Percentiles rank a stretch among this genome's conserved stretches.
Evolutionary conservation across 2,797 vertebrate species (phyloP).

Genomic region (Manis crassicaudata): DNA sequence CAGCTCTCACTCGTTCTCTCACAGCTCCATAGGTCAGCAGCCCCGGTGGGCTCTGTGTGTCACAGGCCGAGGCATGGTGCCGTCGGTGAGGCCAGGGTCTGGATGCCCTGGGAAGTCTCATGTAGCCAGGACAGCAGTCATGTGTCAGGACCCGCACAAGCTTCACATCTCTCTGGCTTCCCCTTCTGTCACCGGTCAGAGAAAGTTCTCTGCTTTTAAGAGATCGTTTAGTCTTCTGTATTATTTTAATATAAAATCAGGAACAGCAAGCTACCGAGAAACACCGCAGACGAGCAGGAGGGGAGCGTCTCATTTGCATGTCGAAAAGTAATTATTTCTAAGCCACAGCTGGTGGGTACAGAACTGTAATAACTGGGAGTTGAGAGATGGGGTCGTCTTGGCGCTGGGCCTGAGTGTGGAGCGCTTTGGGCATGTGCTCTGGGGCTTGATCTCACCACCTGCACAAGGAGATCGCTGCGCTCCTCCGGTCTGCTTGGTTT

Average conservation of each 20-base stretch:
- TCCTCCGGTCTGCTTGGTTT: neutral
- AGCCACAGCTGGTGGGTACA: slow-evolving; percentile 23
- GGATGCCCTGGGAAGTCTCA: neutral
- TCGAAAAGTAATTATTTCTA: slow-evolving; percentile 58
- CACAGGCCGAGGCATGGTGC: neutral
- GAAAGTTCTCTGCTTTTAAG: neutral
- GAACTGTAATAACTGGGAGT: neutral
- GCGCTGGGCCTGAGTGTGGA: neutral
- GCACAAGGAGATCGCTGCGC: neutral
- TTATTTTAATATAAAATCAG: neutral
- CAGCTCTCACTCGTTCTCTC: neutral
- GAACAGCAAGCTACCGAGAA: neutral
- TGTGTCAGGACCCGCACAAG: neutral
- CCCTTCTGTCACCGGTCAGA: neutral
- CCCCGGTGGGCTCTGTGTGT: neutral
- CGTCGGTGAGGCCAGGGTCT: accelerated
- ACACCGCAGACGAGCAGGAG: slow-evolving; percentile 16
- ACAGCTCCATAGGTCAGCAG: neutral
- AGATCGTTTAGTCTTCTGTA: neutral
- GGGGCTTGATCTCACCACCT: neutral
- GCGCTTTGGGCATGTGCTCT: neutral
- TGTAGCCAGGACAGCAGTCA: neutral
- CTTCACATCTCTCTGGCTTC: neutral
- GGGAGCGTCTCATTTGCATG: slow-evolving; percentile 36
- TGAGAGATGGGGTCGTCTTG: neutral